Evolutionary conservation across 2,888 invertebrate genomes (phyloP).

Genomic region (Epistrophe grossulariae): DNA sequence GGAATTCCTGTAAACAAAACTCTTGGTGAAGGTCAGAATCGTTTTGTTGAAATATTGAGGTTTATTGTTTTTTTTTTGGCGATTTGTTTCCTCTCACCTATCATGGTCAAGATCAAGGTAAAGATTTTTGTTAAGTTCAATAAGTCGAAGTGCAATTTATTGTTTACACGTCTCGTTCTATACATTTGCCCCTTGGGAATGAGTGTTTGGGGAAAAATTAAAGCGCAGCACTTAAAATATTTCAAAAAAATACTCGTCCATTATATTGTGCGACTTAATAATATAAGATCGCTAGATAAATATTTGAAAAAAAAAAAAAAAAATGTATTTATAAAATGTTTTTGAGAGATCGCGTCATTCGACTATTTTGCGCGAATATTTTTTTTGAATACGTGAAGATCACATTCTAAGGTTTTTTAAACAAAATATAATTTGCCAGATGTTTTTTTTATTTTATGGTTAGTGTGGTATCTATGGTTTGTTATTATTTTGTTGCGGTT

Average conservation of each 20-base stretch:
- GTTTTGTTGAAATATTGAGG: conserved; percentile 16
- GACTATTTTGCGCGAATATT: neutral
- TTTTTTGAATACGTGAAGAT: conserved; percentile 4
- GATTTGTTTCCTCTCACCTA: conserved; percentile 41
- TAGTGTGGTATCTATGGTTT: neutral
- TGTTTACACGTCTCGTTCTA: too few relatives aligned
- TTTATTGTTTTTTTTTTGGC: conserved; percentile 6
- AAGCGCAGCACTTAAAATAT: neutral
- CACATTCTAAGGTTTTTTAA: neutral
- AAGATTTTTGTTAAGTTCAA: conserved; percentile 45
- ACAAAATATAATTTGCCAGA: conserved; percentile 4
- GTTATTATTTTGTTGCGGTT: conserved; percentile 24
- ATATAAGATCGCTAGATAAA: neutral
- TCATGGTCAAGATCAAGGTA: conserved; percentile 67
- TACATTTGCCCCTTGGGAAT: neutral
- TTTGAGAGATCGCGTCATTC: conserved; percentile 14
- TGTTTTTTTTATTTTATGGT: conserved; percentile 1
- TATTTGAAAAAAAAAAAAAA: conserved; percentile 1
- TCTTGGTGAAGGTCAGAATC: conserved; percentile 35
- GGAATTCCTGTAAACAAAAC: conserved; percentile 65
- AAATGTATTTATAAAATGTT: neutral
- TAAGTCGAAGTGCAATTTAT: conserved; percentile 18
- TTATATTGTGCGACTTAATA: conserved; percentile 9
- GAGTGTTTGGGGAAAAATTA: neutral
- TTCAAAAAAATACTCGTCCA: neutral